These are phyloP conservation scores for Eupithecia pulchellata DNA, from an alignment of 2,888 invertebrate genomes.

Conservation along the genomic window DNA sequence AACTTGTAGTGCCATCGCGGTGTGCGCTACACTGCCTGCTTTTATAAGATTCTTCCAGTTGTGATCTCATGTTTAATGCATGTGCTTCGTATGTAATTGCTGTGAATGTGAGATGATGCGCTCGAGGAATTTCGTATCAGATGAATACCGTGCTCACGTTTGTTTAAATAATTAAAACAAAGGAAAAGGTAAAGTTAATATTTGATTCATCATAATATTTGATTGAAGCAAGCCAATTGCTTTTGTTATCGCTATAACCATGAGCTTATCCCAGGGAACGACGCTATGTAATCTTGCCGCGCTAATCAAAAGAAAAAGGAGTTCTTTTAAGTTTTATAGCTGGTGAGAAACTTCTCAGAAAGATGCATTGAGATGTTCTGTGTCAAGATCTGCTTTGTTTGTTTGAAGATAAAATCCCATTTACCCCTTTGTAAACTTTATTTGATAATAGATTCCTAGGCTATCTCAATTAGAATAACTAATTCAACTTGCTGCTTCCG, in stretches of 20 bases:
- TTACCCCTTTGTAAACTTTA: not conserved
- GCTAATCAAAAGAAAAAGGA: no score
- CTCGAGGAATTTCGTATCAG: conserved; percentile 6
- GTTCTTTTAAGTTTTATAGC: not conserved
- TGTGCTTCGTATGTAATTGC: conserved; percentile 59
- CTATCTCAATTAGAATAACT: conserved; percentile 19
- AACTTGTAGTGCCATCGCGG: conserved; percentile 70
- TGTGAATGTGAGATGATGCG: conserved; percentile 35
- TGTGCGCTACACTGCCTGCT: conserved; percentile 62
- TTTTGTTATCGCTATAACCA: not conserved
- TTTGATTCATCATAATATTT: not conserved
- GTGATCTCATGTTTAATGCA: conserved; percentile 70
- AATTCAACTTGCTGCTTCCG: conserved; percentile 37
- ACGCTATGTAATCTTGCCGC: no score
- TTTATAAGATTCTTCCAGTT: conserved; percentile 70
- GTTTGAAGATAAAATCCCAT: not conserved
- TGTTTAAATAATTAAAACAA: not conserved
- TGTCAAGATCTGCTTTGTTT: not conserved
- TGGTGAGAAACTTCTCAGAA: not conserved
- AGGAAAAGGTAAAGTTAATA: not conserved
- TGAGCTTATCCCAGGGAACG: not conserved
- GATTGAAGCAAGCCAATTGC: not conserved
- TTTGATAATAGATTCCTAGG: conserved; percentile 10
- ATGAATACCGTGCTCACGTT: not conserved
- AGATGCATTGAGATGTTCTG: not conserved